phyloP scores from a whole-genome alignment of 2,888 invertebrate genomes.

The Tethea ocularis region DNA sequence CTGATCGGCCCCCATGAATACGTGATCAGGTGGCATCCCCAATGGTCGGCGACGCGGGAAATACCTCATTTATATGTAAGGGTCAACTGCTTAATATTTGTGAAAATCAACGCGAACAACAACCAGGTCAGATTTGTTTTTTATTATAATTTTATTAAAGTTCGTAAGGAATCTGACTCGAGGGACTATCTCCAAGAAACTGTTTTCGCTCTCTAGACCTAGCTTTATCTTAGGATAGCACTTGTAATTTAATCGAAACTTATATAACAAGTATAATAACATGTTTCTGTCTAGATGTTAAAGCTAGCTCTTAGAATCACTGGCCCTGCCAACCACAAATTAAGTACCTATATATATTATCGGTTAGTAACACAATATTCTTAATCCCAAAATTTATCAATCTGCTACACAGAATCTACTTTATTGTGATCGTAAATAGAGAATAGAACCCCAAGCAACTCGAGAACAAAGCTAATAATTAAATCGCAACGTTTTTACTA shows the following conservation, averaged over 20 bases:
- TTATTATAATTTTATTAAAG: constrained; percentile 22
- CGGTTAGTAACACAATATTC: constrained; percentile 43
- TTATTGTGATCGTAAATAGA: constrained; percentile 36
- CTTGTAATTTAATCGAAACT: too few species aligned
- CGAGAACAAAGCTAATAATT: constrained; percentile 75
- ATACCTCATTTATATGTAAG: constrained; percentile 73
- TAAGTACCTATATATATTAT: too few species aligned
- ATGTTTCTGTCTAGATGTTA: too few species aligned
- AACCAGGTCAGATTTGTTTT: constrained; percentile 36
- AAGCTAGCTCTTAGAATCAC: too few species aligned
- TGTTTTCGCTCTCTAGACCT: neutral
- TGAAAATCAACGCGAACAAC: constrained; percentile 40
- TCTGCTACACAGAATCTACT: constrained; percentile 55
- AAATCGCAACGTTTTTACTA: constrained; percentile 69
- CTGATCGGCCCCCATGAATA: constrained; percentile 72
- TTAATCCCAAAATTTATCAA: constrained; percentile 60
- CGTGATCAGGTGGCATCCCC: constrained; percentile 59
- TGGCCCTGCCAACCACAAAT: constrained; percentile 24
- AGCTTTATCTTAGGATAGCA: too few species aligned
- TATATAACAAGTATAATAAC: too few species aligned
- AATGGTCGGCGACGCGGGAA: constrained; percentile 51
- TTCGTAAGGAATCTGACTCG: constrained; percentile 10
- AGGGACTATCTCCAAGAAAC: neutral
- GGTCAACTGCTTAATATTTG: constrained; percentile 69
- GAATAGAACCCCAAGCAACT: constrained; percentile 45